phyloP scores from a whole-genome alignment of 2,888 invertebrate genomes.

The Trichopoda pennipes region DNA sequence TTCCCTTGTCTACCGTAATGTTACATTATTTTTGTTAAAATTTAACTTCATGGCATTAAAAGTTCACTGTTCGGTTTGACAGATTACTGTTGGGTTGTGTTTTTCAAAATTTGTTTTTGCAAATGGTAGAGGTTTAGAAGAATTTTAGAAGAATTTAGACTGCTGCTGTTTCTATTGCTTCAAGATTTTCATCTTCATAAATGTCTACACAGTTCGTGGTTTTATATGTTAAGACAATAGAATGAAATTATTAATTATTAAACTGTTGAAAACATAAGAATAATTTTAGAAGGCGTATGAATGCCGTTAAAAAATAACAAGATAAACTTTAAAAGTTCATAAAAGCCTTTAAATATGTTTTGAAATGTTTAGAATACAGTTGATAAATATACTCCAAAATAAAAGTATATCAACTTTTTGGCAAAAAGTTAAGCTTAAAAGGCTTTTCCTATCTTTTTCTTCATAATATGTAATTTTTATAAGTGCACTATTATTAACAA shows the following conservation, averaged over 20 bases:
- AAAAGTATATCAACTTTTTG: too few relatives aligned
- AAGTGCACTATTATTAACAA: too few relatives aligned
- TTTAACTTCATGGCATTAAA: slow-evolving; percentile 20
- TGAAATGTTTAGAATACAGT: too few relatives aligned
- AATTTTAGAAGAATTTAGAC: background rate
- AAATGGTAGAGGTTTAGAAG: slow-evolving; percentile 1
- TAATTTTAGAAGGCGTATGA: slow-evolving; percentile 5
- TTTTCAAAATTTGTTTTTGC: background rate
- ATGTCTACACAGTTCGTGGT: slow-evolving; percentile 43
- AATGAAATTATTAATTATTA: slow-evolving; percentile 31
- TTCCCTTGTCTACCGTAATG: background rate
- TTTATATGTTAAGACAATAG: slow-evolving; percentile 4
- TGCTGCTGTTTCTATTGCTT: background rate
- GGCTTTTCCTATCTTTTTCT: too few relatives aligned
- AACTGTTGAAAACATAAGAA: slow-evolving; percentile 32
- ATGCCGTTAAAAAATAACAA: background rate
- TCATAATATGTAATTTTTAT: too few relatives aligned
- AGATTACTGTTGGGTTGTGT: slow-evolving; percentile 1
- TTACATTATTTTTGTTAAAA: slow-evolving; percentile 8
- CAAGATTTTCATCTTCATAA: background rate
- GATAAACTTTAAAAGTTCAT: too few relatives aligned
- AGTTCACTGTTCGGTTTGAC: slow-evolving; percentile 19
- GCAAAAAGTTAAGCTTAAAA: too few relatives aligned
- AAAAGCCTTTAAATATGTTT: too few relatives aligned
- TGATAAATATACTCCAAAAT: too few relatives aligned